Evolutionary conservation across 2,113 vertebrate genomes (phyloP).

Genomic region (Toxostoma redivivum): DNA sequence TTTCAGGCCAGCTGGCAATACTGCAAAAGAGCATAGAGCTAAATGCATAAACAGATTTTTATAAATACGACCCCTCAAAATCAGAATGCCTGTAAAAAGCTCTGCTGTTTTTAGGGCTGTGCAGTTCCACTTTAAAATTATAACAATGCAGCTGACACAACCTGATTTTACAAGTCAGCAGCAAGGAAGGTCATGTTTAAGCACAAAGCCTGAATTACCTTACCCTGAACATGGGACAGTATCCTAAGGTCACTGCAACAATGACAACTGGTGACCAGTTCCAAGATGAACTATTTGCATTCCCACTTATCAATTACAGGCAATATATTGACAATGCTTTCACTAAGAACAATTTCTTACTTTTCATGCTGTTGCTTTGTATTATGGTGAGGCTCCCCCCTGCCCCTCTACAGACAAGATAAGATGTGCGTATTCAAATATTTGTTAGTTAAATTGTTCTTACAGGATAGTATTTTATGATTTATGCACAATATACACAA

Average conservation of each 20-base stretch:
- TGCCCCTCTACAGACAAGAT: not conserved
- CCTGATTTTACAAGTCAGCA: not conserved
- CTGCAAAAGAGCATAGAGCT: not conserved
- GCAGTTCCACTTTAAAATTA: not conserved
- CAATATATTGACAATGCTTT: not conserved
- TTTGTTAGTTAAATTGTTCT: not conserved
- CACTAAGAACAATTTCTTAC: not conserved
- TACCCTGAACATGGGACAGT: fast-evolving
- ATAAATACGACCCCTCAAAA: not conserved
- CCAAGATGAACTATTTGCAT: not conserved
- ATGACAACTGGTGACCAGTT: not conserved
- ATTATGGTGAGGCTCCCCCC: not conserved
- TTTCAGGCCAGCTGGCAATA: not conserved
- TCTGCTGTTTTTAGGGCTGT: not conserved
- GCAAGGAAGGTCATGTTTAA: not conserved
- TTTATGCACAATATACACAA: not conserved
- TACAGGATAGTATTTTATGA: not conserved
- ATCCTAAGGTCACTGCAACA: not conserved
- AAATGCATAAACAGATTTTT: not conserved
- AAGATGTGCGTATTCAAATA: not conserved
- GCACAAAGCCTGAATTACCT: not conserved
- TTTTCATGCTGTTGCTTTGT: not conserved
- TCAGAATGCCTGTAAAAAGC: not conserved
- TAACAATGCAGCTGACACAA: not conserved
- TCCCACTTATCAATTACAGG: not conserved